A percentile compares a stretch with the other conserved stretches of the same genome.
phyloP scores from a whole-genome alignment of 2,797 vertebrate species.

The Macrochelys suwanniensis region DNA sequence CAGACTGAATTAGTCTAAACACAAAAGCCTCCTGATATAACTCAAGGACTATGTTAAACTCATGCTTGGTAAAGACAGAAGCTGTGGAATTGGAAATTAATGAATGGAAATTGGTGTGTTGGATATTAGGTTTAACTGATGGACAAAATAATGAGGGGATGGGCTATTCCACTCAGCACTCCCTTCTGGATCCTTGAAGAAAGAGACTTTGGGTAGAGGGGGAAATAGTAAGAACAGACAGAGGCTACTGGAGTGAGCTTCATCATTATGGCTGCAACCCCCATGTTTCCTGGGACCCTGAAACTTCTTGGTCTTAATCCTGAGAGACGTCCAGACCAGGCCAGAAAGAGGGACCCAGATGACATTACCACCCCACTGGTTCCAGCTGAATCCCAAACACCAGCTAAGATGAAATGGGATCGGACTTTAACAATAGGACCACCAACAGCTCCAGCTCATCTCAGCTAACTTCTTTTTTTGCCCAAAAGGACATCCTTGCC shows the following conservation, averaged over 20 bases:
- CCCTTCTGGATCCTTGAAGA: neutral
- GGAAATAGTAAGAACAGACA: neutral
- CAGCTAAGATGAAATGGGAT: neutral
- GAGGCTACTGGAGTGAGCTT: neutral
- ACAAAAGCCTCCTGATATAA: neutral
- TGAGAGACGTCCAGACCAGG: neutral
- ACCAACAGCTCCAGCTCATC: neutral
- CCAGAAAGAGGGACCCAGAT: neutral
- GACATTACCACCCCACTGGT: neutral
- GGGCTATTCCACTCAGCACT: neutral
- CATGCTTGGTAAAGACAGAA: neutral
- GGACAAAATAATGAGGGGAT: neutral
- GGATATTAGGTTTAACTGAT: neutral
- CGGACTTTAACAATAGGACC: neutral
- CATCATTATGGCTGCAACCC: neutral
- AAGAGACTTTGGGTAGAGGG: neutral
- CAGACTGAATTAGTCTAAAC: neutral
- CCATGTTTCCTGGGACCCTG: neutral
- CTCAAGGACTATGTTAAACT: neutral
- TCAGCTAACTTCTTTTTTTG: neutral
- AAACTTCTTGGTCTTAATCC: neutral
- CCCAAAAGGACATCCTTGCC: neutral
- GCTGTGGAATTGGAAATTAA: neutral
- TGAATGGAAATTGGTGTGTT: neutral
- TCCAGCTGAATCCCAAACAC: neutral